These are phyloP conservation scores for Sebastiscus albofasciatus DNA, from an alignment of 2,797 vertebrate species.

Conservation along the genomic window DNA sequence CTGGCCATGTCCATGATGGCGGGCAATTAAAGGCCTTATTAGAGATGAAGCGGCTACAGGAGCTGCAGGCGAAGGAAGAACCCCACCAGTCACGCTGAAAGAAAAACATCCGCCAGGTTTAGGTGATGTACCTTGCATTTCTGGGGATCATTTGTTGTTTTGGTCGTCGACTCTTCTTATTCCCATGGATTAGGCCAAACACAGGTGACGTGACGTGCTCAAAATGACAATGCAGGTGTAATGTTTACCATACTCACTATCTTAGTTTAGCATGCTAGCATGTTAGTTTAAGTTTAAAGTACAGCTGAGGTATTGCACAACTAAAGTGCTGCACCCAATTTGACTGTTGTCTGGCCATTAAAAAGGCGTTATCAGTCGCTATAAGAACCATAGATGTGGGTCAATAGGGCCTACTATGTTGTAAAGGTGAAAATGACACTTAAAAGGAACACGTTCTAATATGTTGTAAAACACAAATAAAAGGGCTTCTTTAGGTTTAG, in stretches of 20 bases:
- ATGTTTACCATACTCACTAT: not conserved
- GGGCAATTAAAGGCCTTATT: slow-evolving; percentile 56
- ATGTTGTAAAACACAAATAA: no score
- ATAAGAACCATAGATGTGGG: no score
- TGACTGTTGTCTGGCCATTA: no score
- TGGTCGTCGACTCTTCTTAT: not conserved
- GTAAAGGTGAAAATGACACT: accelerated
- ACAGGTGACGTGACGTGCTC: not conserved
- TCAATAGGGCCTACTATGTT: no score
- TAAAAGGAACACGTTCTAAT: no score
- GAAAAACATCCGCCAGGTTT: slow-evolving; percentile 6
- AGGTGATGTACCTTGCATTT: not conserved
- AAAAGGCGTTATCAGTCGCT: no score
- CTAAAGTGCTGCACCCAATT: not conserved
- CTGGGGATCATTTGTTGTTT: not conserved
- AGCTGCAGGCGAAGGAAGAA: slow-evolving; percentile 22
- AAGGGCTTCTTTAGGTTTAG: no score
- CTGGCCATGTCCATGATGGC: slow-evolving; percentile 44
- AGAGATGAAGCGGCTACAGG: slow-evolving; percentile 29
- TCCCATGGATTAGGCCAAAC: not conserved
- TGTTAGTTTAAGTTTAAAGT: not conserved
- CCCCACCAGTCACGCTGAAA: not conserved
- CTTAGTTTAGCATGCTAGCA: not conserved
- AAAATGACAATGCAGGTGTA: not conserved
- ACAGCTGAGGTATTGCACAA: not conserved